Base-by-base conservation (phyloP, 2,797 vertebrate genomes). In the Siniperca scherzeri region DNA sequence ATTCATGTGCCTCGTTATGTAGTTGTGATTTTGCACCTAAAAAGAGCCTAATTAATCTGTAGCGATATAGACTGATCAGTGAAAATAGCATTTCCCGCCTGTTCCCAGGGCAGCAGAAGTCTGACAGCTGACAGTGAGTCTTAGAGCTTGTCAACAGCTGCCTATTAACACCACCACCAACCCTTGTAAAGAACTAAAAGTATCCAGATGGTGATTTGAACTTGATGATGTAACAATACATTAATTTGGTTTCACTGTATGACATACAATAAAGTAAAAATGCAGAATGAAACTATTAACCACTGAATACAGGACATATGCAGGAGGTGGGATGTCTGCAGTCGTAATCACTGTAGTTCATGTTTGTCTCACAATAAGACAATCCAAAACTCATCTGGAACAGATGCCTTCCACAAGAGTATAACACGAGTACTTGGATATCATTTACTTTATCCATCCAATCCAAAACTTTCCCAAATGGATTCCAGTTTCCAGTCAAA, bases 101-200 rank as follows among this genome's bases (percentile, higher is more conserved):
- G 65, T 73, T 81, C 33, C 50, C 61, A 5, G 30, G 55, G 56
- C 62, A 75, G 75, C 73, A 57, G 60, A 77, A 77, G 73, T 46
- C 70, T 81, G 67, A 76, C 70, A 80, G 59, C 66, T 79, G 81
- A 78, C 77, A 64, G 50, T 69, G 74, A 59, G 53, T 84, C 60
- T 72, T 11, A 33, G 56, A 77, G 38, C 52, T 77, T 60, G 64
- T 86, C 79, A 70, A 42, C 81, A 84, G 64, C 83, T 84, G 70
- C 83, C 22, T 80, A 56, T 84, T 65, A 52, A 73, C 71, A 79
- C 27, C 17, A 25, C 44, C 67, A 65, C 67, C 65, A 56, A 38
- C 61, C 14, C 50, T 70, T 70, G 62, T 40, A 77, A 75, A 78
- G 67, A 70, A 55, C 40, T 55, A 30, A 55, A 25, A 64, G 21